Evolutionary conservation across 1,140 invertebrate genomes (phyloP).

Genomic region (Grapholita molesta): DNA sequence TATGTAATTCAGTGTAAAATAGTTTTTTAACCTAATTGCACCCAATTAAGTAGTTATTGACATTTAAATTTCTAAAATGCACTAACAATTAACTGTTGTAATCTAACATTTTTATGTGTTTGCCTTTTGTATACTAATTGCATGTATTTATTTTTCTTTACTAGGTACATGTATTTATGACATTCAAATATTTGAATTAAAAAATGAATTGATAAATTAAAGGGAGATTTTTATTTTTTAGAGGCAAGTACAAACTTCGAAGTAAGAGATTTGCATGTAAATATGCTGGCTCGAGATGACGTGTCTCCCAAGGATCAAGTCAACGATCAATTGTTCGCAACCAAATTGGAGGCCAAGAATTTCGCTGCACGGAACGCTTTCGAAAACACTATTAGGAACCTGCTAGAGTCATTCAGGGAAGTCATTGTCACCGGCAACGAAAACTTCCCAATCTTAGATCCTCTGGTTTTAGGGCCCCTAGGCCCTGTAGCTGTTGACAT

Average conservation of each 20-base stretch:
- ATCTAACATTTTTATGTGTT: too few species aligned
- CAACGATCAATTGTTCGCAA: not conserved
- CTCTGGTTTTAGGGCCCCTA: slow-evolving; percentile 23
- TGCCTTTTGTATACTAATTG: too few species aligned
- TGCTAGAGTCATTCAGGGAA: slow-evolving; percentile 33
- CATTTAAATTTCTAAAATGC: too few species aligned
- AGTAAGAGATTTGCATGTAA: not conserved
- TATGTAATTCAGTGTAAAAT: too few species aligned
- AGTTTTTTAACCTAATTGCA: too few species aligned
- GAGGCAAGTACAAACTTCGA: not conserved
- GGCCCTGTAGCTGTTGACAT: slow-evolving; percentile 27
- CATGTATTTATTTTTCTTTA: too few species aligned
- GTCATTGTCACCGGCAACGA: slow-evolving; percentile 39
- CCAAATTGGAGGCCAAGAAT: not conserved
- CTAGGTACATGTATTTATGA: too few species aligned
- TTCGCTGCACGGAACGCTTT: not conserved
- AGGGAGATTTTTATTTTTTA: too few species aligned
- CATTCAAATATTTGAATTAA: too few species aligned
- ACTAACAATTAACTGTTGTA: too few species aligned
- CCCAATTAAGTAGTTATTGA: too few species aligned
- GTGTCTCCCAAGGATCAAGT: not conserved
- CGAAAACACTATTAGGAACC: slow-evolving; percentile 19
- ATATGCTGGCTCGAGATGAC: not conserved
- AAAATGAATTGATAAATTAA: too few species aligned
- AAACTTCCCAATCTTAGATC: slow-evolving; percentile 33